Evolutionary conservation across 2,113 vertebrate genomes (phyloP).

Genomic region (Petromus typicus): DNA sequence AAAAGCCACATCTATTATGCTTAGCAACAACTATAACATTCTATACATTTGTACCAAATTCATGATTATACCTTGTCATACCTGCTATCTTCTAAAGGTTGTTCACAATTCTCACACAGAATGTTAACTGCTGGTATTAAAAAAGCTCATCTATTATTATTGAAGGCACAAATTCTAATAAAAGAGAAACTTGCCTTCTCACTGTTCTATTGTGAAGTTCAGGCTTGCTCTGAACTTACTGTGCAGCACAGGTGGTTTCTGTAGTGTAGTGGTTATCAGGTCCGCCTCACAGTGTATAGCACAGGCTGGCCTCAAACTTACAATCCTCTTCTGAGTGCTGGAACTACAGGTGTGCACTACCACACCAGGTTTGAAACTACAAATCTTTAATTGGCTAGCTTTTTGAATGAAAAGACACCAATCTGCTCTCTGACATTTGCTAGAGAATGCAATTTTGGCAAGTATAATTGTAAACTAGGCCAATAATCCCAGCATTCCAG

Average conservation of each 20-base stretch:
- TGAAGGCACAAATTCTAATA: not conserved
- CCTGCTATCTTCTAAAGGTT: not conserved
- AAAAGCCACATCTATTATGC: not conserved
- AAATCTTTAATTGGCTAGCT: not conserved
- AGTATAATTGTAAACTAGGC: not conserved
- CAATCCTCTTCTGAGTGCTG: not conserved
- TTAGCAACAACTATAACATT: not conserved
- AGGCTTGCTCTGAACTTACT: not conserved
- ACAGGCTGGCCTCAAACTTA: not conserved
- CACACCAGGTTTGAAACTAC: not conserved
- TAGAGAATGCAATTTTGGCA: not conserved
- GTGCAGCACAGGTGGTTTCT: too few species aligned
- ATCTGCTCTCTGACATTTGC: not conserved
- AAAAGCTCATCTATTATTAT: not conserved
- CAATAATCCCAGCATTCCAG: not conserved
- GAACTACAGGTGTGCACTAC: not conserved
- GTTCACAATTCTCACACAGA: not conserved
- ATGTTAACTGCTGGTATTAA: not conserved
- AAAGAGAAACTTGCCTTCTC: not conserved
- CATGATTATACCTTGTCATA: not conserved
- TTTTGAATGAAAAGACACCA: not conserved
- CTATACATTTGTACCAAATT: not conserved
- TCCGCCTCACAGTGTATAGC: too few species aligned
- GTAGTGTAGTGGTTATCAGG: too few species aligned
- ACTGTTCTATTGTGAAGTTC: not conserved